Percentiles rank a stretch among this genome's conserved stretches.
phyloP scores from a whole-genome alignment of 64 coral and sea anemone genomes.

The Stylophora pistillata region DNA sequence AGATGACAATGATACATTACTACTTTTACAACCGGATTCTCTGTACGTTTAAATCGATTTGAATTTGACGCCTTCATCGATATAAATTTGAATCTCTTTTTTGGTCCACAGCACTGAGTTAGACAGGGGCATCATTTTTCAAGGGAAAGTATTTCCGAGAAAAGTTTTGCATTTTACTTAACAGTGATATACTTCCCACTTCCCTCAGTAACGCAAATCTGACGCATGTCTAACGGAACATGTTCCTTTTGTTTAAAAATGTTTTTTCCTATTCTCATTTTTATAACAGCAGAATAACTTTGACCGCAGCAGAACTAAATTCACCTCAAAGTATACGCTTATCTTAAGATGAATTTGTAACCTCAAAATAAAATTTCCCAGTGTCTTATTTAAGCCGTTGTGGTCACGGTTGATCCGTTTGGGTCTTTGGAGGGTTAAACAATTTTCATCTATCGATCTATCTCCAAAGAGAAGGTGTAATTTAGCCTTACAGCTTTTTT shows the following conservation, averaged over 20 bases:
- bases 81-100: neutral
- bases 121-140: slow-evolving; percentile 4
- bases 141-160: neutral
- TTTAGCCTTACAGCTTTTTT: too few relatives aligned
- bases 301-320: too few relatives aligned
- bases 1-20: neutral
- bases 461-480: too few relatives aligned
- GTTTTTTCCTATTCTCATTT: neutral
- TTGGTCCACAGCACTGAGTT: neutral
- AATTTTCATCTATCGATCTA: too few relatives aligned
- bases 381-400: too few relatives aligned
- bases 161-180: slow-evolving; percentile 2
- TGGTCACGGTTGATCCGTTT: too few relatives aligned
- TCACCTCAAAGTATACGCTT: too few relatives aligned
- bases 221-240: neutral
- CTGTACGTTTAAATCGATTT: neutral
- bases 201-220: neutral
- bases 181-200: neutral
- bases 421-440: too few relatives aligned
- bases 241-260: neutral
- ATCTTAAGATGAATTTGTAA: too few relatives aligned
- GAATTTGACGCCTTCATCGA: neutral
- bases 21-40: neutral
- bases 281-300: neutral
- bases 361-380: too few relatives aligned